Conservation (phyloP, 1,140 invertebrate genomes). For the Zeugodacus cucurbitae region DNA sequence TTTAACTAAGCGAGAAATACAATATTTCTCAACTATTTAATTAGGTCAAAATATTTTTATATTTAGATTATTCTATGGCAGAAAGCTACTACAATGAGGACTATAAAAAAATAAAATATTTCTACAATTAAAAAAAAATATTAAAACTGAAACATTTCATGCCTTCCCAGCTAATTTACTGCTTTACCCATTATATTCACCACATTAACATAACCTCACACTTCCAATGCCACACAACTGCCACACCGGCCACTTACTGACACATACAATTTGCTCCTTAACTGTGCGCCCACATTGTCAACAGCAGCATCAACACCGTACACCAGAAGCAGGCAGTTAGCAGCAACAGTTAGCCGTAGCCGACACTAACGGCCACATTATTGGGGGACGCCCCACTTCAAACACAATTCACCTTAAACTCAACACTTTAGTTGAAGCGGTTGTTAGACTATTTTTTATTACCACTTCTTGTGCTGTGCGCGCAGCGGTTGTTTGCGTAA, state of each 20-base stretch:
- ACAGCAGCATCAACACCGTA: neutral
- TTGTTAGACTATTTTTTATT: slow-evolving; percentile 28
- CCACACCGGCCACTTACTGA: neutral
- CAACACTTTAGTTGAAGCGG: slow-evolving; percentile 7
- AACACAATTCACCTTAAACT: neutral
- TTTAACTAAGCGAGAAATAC: too few relatives aligned
- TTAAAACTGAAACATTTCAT: neutral
- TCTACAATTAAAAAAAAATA: neutral
- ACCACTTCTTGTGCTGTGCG: slow-evolving; percentile 20
- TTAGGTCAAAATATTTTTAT: too few relatives aligned
- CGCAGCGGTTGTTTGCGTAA: slow-evolving; percentile 23
- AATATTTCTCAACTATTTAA: too few relatives aligned
- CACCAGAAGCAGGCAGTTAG: neutral
- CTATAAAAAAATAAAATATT: neutral
- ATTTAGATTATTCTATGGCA: too few relatives aligned
- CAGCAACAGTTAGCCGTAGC: neutral
- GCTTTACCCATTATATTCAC: neutral
- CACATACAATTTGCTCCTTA: neutral
- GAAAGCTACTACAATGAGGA: neutral
- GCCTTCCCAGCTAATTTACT: neutral
- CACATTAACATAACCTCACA: neutral
- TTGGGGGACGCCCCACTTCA: neutral
- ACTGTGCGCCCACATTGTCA: neutral
- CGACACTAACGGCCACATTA: neutral
- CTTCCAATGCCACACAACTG: neutral